Evolutionary conservation across 2,797 vertebrate genomes (phyloP).

Genomic region (Sebastes nivosus): DNA sequence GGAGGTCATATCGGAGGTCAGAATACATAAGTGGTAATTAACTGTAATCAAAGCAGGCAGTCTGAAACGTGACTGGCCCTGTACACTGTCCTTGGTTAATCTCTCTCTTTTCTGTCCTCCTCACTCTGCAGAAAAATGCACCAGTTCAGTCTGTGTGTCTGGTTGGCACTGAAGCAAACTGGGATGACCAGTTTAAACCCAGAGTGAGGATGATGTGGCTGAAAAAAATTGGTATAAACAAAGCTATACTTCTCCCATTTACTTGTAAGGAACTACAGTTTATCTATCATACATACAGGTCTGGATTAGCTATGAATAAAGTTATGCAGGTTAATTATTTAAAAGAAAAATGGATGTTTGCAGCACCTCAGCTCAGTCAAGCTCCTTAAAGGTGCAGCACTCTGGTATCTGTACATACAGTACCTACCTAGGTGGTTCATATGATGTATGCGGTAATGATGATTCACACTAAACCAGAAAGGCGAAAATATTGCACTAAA

Average conservation of each 20-base stretch:
- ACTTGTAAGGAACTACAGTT: background rate
- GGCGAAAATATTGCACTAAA: background rate
- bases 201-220: background rate
- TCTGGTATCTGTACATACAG: background rate
- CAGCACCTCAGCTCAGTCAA: background rate
- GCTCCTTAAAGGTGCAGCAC: slow-evolving; percentile 7
- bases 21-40: slow-evolving; percentile 8
- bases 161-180: slow-evolving; percentile 4
- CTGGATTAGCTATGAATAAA: background rate
- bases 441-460: background rate
- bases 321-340: background rate
- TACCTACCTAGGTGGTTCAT: background rate
- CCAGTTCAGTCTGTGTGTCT: slow-evolving; percentile 18
- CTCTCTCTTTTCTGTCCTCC: background rate
- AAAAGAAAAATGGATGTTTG: background rate
- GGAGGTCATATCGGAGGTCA: background rate
- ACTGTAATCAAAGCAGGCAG: background rate
- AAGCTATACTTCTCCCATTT: background rate
- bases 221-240: background rate
- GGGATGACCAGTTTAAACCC: slow-evolving; percentile 2
- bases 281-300: background rate
- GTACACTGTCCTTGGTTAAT: background rate
- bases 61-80: slow-evolving; percentile 9
- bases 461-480: background rate
- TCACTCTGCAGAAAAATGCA: slow-evolving; percentile 18